These are phyloP conservation scores for Progne subis DNA, from an alignment of 2,113 vertebrate species.

Conservation along the genomic window DNA sequence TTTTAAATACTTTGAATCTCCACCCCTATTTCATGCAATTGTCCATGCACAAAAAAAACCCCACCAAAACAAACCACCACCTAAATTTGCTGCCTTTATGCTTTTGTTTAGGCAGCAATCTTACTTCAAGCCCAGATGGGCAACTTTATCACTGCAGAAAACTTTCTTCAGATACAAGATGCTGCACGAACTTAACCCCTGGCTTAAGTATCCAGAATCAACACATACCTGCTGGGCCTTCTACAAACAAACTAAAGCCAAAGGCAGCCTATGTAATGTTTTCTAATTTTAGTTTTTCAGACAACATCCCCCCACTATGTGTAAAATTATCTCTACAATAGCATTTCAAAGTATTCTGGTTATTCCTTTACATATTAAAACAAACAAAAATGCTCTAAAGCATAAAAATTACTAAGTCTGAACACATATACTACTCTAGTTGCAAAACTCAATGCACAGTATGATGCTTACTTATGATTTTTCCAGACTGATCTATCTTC, in stretches of 20 bases:
- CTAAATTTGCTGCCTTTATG: conserved; percentile 11
- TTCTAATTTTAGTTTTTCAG: conserved; percentile 56
- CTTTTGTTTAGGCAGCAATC: neutral
- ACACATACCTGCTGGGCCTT: neutral
- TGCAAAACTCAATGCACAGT: conserved; percentile 53
- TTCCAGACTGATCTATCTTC: conserved; percentile 26
- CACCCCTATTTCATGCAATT: neutral
- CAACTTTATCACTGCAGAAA: neutral
- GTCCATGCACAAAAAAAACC: neutral
- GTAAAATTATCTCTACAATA: conserved; percentile 57
- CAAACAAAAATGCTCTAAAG: conserved; percentile 44
- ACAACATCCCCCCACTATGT: neutral
- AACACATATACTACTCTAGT: conserved; percentile 50
- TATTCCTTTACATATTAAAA: conserved; percentile 52
- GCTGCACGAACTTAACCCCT: neutral
- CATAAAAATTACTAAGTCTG: conserved; percentile 48
- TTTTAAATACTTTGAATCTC: conserved; percentile 23
- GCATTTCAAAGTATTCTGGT: conserved; percentile 47
- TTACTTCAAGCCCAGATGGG: neutral
- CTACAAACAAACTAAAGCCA: conserved; percentile 8
- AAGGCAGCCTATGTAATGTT: conserved; percentile 36
- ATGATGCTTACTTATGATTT: conserved; percentile 50
- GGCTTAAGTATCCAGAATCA: neutral
- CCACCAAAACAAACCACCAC: neutral
- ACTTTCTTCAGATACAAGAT: neutral